A percentile compares a stretch with the other conserved stretches of the same genome.
These are phyloP conservation scores for Pandion haliaetus DNA, from an alignment of 2,113 vertebrate genomes.

Conservation along the genomic window DNA sequence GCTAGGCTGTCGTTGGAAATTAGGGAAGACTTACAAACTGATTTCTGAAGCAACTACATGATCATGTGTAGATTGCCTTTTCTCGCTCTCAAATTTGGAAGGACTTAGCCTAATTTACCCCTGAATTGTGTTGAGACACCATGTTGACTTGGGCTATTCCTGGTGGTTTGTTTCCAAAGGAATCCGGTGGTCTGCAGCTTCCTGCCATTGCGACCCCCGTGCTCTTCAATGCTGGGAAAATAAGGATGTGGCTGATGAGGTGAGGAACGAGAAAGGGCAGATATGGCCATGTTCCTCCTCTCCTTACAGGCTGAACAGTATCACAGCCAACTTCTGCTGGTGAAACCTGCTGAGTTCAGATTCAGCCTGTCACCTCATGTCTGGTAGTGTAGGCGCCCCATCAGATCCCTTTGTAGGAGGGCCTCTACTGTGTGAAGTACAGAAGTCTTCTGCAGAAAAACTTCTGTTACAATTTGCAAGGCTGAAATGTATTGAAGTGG, in stretches of 20 bases:
- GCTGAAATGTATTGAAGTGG: not conserved
- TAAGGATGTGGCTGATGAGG: not conserved
- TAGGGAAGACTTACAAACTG: not conserved
- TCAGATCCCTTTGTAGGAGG: not conserved
- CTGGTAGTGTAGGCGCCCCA: not conserved
- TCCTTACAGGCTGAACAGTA: not conserved
- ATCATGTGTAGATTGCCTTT: not conserved
- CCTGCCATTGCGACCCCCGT: not conserved
- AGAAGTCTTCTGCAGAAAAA: not conserved
- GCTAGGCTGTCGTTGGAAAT: not conserved
- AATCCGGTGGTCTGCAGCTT: not conserved
- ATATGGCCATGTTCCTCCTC: accelerated
- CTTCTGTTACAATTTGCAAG: not conserved
- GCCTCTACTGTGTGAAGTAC: not conserved
- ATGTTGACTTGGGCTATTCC: accelerated
- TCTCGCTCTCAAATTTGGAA: not conserved
- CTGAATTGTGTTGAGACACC: not conserved
- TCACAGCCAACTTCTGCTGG: not conserved
- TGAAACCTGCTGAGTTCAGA: accelerated
- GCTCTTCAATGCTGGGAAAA: not conserved
- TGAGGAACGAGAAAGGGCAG: not conserved
- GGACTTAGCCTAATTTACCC: not conserved
- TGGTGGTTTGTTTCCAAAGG: not conserved
- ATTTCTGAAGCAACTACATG: not conserved
- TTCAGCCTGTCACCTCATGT: not conserved